Base-by-base conservation (phyloP, 2,113 vertebrate species). In the Smithornis capensis region DNA sequence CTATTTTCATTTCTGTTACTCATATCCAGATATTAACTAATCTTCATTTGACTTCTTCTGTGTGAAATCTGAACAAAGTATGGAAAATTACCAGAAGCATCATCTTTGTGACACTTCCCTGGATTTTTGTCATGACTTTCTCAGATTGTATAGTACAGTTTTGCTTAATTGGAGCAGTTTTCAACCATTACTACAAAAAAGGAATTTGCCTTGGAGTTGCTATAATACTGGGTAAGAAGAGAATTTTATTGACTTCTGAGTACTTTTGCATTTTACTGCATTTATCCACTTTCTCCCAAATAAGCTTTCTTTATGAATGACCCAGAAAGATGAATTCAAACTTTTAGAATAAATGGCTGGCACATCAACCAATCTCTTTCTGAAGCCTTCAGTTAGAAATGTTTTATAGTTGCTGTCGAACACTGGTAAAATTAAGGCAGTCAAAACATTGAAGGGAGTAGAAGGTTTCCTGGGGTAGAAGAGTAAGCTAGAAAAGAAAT, bases 11-110 rank as follows among this genome's bases (percentile, higher is more conserved):
- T 96, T 89, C 38, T 97, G 53, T 94, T 97, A 89, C 92, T 83
- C 67, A 78, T 94, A 81, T 89, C 87, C 81, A 95, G 95, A 92
- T 95, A 94, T 89, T 97, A 97, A 94, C 57, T 96, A 91, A 94
- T 84, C 67, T 89, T 94, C 75, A 18, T 82, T 96, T 94, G 71
- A 69, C 53, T 89, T 94, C 93, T 95, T 88, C 42, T 38, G 15
- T 76, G 55, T 95, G 85, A 96, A 97, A 94, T 96, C 56, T 94
- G 56, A 91, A 92, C 31, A 92, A 94, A 59, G 64, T 84, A 59
- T 5, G 2, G 55, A 89, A 89, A 96, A 93, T 95, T 35, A 88
- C 83, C 6, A 38, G 57, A 44, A 69, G 23, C 12, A 80, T 31
- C 1, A 47, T 69, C 18, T 59, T 44, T 59, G 23, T 4, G 3